A percentile compares a stretch with the other conserved stretches of the same genome.
These are phyloP conservation scores for Lacerta agilis DNA, from an alignment of 2,797 vertebrate genomes.

Conservation along the genomic window DNA sequence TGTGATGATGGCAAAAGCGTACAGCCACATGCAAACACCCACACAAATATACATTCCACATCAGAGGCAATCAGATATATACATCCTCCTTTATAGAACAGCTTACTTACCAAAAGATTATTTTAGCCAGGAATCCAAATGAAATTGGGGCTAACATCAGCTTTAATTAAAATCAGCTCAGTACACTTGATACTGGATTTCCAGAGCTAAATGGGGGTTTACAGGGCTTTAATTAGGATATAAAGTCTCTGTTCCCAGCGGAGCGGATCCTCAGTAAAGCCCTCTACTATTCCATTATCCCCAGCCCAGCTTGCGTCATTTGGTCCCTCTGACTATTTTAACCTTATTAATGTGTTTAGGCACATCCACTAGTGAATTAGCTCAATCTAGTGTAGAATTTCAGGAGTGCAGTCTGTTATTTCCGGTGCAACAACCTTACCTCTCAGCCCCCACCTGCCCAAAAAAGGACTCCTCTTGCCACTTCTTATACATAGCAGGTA, in stretches of 20 bases:
- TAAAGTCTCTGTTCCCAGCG: slow-evolving; percentile 73
- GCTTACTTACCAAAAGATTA: slow-evolving; percentile 50
- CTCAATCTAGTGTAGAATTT: slow-evolving; percentile 73
- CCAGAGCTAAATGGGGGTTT: slow-evolving; percentile 81
- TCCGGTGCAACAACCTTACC: slow-evolving; percentile 74
- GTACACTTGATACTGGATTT: slow-evolving; percentile 81
- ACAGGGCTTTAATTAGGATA: slow-evolving; percentile 81
- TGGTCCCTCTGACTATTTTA: slow-evolving; percentile 83
- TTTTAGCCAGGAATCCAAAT: slow-evolving; percentile 65
- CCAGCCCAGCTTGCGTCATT: slow-evolving; percentile 81
- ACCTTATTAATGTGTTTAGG: slow-evolving; percentile 87
- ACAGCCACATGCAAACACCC: slow-evolving; percentile 38
- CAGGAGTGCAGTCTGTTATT: slow-evolving; percentile 73
- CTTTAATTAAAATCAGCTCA: slow-evolving; percentile 80
- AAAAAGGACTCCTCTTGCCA: slow-evolving; percentile 63
- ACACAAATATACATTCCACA: neutral
- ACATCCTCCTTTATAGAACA: slow-evolving; percentile 30
- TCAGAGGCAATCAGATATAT: slow-evolving; percentile 4
- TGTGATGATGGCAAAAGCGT: slow-evolving; percentile 28
- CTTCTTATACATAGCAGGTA: slow-evolving; percentile 60
- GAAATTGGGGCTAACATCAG: slow-evolving; percentile 71
- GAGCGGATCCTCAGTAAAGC: slow-evolving; percentile 81
- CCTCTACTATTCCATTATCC: slow-evolving; percentile 82
- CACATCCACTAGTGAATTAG: slow-evolving; percentile 83
- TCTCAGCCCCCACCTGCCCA: slow-evolving; percentile 27